phyloP scores from a whole-genome alignment of 2,113 vertebrate genomes.

The Gavia stellata region DNA sequence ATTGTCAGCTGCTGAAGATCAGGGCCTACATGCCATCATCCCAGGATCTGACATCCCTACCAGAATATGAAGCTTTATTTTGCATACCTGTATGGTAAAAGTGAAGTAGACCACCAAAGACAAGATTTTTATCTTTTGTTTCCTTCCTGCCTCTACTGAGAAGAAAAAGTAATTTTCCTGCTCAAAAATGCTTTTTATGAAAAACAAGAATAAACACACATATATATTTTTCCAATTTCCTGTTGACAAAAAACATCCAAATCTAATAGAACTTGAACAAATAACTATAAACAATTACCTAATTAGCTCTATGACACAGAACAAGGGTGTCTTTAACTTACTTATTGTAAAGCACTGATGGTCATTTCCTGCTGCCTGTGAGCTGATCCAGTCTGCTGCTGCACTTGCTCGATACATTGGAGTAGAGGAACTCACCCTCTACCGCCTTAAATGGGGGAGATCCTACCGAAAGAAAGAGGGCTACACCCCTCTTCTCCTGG shows the following conservation, averaged over 20 bases:
- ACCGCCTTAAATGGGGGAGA: neutral
- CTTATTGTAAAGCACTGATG: neutral
- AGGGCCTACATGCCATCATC: neutral
- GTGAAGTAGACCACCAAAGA: neutral
- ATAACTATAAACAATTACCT: neutral
- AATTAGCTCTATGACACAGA: neutral
- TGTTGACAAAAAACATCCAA: neutral
- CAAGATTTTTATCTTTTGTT: neutral
- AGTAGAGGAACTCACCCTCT: neutral
- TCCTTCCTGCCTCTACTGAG: neutral
- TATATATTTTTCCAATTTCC: neutral
- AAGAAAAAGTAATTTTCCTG: neutral
- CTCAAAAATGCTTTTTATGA: neutral
- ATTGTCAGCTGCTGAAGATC: neutral
- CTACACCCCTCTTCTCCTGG: neutral
- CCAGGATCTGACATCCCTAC: neutral
- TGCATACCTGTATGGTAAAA: neutral
- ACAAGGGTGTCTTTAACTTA: constrained; percentile 5
- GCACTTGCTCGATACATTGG: neutral
- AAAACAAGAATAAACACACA: neutral
- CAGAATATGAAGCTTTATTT: neutral
- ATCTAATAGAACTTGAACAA: neutral
- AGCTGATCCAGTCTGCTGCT: neutral
- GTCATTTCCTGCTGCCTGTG: constrained; percentile 19
- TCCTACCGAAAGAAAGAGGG: neutral